Evolutionary conservation across 2,888 invertebrate genomes (phyloP).

Genomic region (Macrophya annulata): DNA sequence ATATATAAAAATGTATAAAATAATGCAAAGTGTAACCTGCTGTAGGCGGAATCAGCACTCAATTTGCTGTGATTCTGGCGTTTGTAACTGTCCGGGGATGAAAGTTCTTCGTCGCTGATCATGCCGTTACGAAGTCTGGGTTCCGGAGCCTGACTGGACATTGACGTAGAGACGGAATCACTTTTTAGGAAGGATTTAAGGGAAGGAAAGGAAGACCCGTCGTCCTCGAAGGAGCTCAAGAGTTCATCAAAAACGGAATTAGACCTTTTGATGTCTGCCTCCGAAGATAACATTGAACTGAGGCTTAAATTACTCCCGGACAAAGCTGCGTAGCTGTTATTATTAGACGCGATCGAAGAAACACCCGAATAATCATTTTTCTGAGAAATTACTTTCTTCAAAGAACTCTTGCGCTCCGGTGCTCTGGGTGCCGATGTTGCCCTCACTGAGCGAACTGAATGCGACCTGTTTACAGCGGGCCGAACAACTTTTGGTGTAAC

Average conservation of each 20-base stretch:
- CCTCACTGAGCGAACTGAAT: constrained; percentile 66
- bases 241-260: constrained; percentile 83
- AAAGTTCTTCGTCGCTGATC: constrained; percentile 74
- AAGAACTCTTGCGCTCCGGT: constrained; percentile 54
- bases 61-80: constrained; percentile 75
- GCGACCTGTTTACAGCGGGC: constrained; percentile 67
- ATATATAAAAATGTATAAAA: constrained; percentile 33
- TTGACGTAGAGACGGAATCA: constrained; percentile 70
- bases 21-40: constrained; percentile 85
- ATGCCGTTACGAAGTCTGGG: constrained; percentile 64
- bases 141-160: constrained; percentile 72
- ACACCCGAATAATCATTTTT: constrained; percentile 63
- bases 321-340: constrained; percentile 57
- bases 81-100: constrained; percentile 75
- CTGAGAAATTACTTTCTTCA: constrained; percentile 42
- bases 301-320: constrained; percentile 73
- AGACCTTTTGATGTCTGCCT: constrained; percentile 73
- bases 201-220: constrained; percentile 80
- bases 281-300: constrained; percentile 73
- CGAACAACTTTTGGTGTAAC: constrained; percentile 63
- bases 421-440: constrained; percentile 69
- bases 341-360: constrained; percentile 27
- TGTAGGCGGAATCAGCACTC: constrained; percentile 90
- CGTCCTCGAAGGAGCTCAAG: constrained; percentile 86
- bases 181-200: constrained; percentile 78